These are phyloP conservation scores for Chydorus sphaericus DNA, from an alignment of 2,888 invertebrate genomes.

Conservation along the genomic window DNA sequence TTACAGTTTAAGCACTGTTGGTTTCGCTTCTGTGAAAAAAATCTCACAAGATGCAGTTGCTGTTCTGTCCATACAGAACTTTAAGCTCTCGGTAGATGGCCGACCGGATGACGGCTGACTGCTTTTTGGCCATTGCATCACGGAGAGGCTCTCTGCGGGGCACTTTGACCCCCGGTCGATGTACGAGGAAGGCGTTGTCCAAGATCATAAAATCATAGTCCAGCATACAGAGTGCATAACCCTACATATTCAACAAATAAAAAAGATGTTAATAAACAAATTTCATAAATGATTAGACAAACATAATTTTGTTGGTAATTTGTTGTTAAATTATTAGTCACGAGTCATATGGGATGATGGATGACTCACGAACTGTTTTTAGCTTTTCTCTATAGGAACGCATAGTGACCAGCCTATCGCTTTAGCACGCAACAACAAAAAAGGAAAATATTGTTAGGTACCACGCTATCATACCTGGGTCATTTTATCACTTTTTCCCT, in stretches of 20 bases:
- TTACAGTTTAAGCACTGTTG: no score
- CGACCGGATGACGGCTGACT: slow-evolving; percentile 58
- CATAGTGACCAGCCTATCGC: no score
- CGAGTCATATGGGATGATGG: no score
- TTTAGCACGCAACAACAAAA: no score
- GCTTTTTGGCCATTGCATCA: slow-evolving; percentile 57
- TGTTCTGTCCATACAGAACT: slow-evolving; percentile 62
- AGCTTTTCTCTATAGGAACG: no score
- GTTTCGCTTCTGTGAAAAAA: not conserved
- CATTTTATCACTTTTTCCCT: slow-evolving; percentile 91
- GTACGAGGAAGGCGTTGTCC: slow-evolving; percentile 83
- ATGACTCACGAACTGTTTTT: no score
- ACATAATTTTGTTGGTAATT: not conserved
- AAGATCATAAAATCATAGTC: slow-evolving; percentile 85
- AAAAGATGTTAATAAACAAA: not conserved
- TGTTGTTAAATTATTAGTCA: not conserved
- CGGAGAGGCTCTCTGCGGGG: slow-evolving; percentile 63
- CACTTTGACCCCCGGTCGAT: slow-evolving; percentile 80
- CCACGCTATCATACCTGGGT: slow-evolving; percentile 59
- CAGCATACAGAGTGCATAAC: slow-evolving; percentile 74
- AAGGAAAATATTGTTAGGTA: not conserved
- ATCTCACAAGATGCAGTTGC: slow-evolving; percentile 58
- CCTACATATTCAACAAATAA: slow-evolving; percentile 38
- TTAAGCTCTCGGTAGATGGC: slow-evolving; percentile 72
- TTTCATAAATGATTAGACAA: not conserved